Conservation (phyloP, 2,888 invertebrate species). For the Galerucella nymphaeae region DNA sequence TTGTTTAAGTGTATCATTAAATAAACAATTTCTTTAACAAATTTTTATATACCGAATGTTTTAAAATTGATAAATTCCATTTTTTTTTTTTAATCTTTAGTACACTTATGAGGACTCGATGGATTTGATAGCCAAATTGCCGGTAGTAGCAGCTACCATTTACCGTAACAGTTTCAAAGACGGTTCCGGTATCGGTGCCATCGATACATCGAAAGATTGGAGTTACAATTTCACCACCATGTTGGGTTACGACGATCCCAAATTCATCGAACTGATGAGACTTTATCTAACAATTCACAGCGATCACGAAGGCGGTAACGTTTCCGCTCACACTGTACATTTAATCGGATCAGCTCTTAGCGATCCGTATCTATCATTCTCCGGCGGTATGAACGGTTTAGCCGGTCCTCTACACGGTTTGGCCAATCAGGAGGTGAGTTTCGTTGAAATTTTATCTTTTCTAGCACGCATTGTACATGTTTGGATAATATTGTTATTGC, state of each 20-base stretch:
- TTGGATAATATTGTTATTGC: too few species aligned
- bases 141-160: constrained; percentile 93
- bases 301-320: constrained; percentile 97
- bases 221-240: constrained; percentile 90
- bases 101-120: constrained; percentile 92
- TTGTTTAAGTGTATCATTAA: too few species aligned
- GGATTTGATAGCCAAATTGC: constrained; percentile 94
- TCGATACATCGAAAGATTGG: constrained; percentile 92
- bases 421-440: constrained; percentile 87
- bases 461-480: too few species aligned
- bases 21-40: too few species aligned
- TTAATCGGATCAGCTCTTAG: constrained; percentile 94
- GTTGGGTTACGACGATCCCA: constrained; percentile 87
- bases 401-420: constrained; percentile 96
- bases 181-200: constrained; percentile 87
- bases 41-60: too few species aligned
- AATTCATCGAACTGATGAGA: constrained; percentile 91
- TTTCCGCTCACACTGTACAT: constrained; percentile 94
- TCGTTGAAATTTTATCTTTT: not conserved
- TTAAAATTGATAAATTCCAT: too few species aligned
- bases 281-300: constrained; percentile 95
- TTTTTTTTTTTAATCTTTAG: constrained; percentile 55
- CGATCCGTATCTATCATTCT: constrained; percentile 92
- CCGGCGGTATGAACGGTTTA: constrained; percentile 92
- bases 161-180: constrained; percentile 90